Percentiles rank a stretch among this genome's conserved stretches.
phyloP scores from a whole-genome alignment of 2,888 invertebrate species.

The Rhingia campestris region DNA sequence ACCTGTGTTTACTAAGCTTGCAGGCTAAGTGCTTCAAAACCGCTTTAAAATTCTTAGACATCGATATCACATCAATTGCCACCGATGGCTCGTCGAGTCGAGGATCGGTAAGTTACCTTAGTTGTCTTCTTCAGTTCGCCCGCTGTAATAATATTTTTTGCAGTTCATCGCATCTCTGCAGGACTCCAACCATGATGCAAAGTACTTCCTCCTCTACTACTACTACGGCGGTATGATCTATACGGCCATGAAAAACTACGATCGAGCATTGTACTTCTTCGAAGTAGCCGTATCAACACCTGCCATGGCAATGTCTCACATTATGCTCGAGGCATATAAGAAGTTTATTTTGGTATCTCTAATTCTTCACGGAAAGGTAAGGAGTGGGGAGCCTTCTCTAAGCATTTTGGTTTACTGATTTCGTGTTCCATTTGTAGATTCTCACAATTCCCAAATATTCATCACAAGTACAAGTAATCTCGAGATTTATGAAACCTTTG shows the following conservation, averaged over 20 bases:
- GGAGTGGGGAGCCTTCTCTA: not conserved
- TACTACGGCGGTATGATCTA: constrained; percentile 99
- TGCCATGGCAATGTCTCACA: constrained; percentile 95
- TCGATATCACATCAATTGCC: constrained; percentile 95
- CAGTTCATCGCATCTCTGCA: constrained; percentile 78
- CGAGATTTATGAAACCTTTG: constrained; percentile 91
- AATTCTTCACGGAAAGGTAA: constrained; percentile 94
- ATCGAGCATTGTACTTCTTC: constrained; percentile 96
- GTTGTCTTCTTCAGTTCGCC: not conserved
- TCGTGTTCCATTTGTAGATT: constrained; percentile 81
- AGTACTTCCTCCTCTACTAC: constrained; percentile 94
- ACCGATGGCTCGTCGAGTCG: constrained; percentile 81
- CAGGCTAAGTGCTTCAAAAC: constrained; percentile 96
- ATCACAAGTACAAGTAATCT: constrained; percentile 94
- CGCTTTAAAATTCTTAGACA: constrained; percentile 93
- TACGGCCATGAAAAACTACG: constrained; percentile 95
- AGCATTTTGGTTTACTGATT: no score
- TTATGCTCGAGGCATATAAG: constrained; percentile 98
- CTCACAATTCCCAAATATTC: constrained; percentile 93
- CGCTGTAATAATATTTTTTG: constrained; percentile 6
- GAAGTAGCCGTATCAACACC: constrained; percentile 98
- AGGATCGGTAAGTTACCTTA: constrained; percentile 45
- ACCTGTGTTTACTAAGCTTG: constrained; percentile 95
- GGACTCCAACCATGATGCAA: constrained; percentile 86
- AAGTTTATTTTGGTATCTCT: constrained; percentile 96